These are phyloP conservation scores for Microhierax caerulescens DNA, from an alignment of 2,797 vertebrate species.

Conservation along the genomic window DNA sequence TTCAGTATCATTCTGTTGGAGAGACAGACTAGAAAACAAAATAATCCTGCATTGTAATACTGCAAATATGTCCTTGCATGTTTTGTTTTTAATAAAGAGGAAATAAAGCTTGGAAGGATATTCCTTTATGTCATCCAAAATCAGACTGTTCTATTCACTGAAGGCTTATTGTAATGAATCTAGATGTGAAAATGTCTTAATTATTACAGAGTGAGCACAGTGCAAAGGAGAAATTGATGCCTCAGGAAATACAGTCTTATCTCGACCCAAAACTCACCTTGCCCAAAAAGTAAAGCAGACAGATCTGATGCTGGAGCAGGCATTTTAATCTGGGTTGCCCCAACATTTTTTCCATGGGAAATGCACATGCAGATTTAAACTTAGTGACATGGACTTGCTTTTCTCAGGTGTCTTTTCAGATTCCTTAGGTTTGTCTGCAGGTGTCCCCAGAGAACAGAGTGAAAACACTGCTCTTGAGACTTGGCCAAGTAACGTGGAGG, in stretches of 20 bases:
- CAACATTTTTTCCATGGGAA: background rate
- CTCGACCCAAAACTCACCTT: background rate
- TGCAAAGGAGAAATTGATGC: background rate
- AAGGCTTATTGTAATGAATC: background rate
- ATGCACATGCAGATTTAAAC: background rate
- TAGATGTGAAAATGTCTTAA: background rate
- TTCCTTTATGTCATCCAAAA: background rate
- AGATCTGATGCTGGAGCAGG: background rate
- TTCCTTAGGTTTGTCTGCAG: background rate
- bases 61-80: background rate
- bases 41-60: background rate
- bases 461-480: background rate
- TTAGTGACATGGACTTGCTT: background rate
- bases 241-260: background rate
- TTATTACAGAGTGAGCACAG: background rate
- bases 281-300: background rate
- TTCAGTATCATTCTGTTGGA: background rate
- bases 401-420: background rate
- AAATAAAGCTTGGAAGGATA: slow-evolving; percentile 11
- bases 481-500: background rate
- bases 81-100: slow-evolving; percentile 21
- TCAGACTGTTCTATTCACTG: background rate
- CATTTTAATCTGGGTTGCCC: background rate
- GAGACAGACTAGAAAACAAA: background rate
- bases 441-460: background rate